Evolutionary conservation across 2,113 vertebrate species (phyloP).

Genomic region (Eudyptes chrysolophus): DNA sequence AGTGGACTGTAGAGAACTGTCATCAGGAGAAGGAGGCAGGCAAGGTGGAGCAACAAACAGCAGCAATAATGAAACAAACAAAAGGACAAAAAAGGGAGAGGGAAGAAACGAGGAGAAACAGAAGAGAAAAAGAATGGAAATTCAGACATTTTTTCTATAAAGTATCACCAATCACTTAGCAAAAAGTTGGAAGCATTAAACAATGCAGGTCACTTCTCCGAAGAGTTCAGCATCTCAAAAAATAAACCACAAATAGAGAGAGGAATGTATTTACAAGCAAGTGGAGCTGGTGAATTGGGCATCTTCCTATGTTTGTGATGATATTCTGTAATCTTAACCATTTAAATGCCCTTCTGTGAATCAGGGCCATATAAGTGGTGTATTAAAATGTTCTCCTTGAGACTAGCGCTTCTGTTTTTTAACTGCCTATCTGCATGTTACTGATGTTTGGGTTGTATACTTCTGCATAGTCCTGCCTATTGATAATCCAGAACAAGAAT

Average conservation of each 20-base stretch:
- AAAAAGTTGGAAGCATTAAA: background rate
- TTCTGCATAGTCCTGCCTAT: background rate
- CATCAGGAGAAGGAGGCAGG: background rate
- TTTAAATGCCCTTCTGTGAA: background rate
- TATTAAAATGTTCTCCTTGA: background rate
- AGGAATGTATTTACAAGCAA: background rate
- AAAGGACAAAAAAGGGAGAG: background rate
- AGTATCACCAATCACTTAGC: background rate
- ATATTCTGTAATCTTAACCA: background rate
- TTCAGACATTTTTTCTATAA: rapidly evolving
- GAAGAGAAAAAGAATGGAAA: background rate
- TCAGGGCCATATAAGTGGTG: background rate
- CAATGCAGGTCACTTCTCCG: background rate
- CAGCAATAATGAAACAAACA: background rate
- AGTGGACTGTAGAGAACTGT: background rate
- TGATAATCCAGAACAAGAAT: background rate
- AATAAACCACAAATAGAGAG: background rate
- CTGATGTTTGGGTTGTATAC: background rate
- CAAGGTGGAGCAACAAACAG: background rate
- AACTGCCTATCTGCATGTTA: background rate
- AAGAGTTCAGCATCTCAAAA: background rate
- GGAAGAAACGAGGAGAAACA: background rate
- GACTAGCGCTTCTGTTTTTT: background rate
- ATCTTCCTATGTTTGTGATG: background rate
- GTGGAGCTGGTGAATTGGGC: background rate